Percentiles rank a stretch among this genome's conserved stretches.
Evolutionary conservation across 1,140 invertebrate species (phyloP).

Genomic region (Drosophila repleta): DNA sequence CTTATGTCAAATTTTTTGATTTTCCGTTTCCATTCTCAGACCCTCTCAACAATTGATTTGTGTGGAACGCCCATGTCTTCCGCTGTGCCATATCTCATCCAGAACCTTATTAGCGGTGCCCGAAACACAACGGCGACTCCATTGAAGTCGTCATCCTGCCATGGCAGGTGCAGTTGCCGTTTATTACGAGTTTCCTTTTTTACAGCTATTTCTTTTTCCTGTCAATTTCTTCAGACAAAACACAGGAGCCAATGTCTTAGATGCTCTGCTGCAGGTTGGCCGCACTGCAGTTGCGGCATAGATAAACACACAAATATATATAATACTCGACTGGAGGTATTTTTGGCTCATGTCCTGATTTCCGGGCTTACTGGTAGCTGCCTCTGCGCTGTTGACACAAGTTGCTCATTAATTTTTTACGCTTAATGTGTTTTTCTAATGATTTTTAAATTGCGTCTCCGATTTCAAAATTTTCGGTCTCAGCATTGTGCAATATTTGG

Average conservation of each 20-base stretch:
- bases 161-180: constrained; percentile 34
- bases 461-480: constrained; percentile 58
- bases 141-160: constrained; percentile 68
- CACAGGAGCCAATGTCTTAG: neutral
- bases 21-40: too few relatives aligned
- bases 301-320: constrained; percentile 9
- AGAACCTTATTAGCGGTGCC: constrained; percentile 58
- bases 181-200: constrained; percentile 60
- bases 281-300: constrained; percentile 25
- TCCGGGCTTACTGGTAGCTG: constrained; percentile 38
- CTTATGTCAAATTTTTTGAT: too few relatives aligned
- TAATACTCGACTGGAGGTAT: constrained; percentile 13
- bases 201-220: constrained; percentile 33
- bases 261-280: constrained; percentile 42
- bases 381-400: constrained; percentile 61
- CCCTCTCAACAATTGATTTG: neutral
- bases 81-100: constrained; percentile 10
- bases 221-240: neutral
- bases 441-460: constrained; percentile 80
- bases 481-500: constrained; percentile 16
- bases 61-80: constrained; percentile 38
- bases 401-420: constrained; percentile 81
- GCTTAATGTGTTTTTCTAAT: constrained; percentile 80
- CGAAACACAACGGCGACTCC: constrained; percentile 59
- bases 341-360: constrained; percentile 31